Conservation (phyloP, 2,113 vertebrate species). For the Mesoclemmys tuberculata region DNA sequence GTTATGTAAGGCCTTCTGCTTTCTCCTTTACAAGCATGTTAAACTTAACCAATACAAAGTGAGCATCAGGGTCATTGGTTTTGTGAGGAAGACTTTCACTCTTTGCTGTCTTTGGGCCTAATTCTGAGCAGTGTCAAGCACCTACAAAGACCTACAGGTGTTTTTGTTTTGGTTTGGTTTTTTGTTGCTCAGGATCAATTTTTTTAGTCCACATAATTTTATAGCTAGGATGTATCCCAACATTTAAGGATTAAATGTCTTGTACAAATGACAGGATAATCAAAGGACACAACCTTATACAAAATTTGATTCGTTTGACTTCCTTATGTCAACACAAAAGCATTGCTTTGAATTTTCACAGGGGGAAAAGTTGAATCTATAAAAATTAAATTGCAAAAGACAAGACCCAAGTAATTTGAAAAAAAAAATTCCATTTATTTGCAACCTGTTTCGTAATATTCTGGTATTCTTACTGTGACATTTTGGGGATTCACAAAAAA, state of each 20-base stretch:
- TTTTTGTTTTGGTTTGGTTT: not conserved
- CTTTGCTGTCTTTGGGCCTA: not conserved
- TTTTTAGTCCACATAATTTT: conserved; percentile 5
- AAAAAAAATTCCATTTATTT: not conserved
- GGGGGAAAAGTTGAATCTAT: conserved; percentile 6
- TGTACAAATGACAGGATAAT: conserved; percentile 47
- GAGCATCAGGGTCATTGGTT: not conserved
- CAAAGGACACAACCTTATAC: conserved; percentile 39
- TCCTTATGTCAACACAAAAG: conserved; percentile 41
- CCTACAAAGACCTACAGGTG: not conserved
- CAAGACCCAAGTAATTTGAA: not conserved
- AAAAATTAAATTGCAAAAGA: conserved; percentile 12
- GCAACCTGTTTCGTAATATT: rapidly evolving
- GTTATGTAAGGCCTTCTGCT: not conserved
- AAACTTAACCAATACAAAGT: not conserved
- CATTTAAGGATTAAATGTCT: conserved; percentile 51
- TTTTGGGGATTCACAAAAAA: not conserved
- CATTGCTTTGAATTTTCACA: conserved; percentile 39
- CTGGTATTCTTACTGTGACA: rapidly evolving
- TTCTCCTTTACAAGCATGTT: not conserved
- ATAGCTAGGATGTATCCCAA: conserved; percentile 18
- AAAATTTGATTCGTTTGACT: conserved; percentile 51
- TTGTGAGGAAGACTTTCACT: rapidly evolving
- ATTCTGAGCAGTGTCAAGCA: not conserved
- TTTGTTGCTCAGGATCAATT: not conserved